Evolutionary conservation across 2,888 invertebrate species (phyloP).

Genomic region (Serripes groenlandicus): DNA sequence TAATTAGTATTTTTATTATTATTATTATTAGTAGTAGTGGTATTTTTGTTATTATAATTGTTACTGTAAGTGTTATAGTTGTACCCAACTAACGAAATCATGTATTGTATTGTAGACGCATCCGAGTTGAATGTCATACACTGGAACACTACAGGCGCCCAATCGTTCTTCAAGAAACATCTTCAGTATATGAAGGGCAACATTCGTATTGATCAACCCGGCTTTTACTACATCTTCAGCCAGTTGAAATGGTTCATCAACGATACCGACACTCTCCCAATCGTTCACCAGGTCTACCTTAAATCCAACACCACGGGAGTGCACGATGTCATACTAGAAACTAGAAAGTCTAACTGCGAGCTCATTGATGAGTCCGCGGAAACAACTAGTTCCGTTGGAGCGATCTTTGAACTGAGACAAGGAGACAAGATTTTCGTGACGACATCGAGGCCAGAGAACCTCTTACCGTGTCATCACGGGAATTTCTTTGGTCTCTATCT

Average conservation of each 20-base stretch:
- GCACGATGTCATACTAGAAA: conserved; percentile 8
- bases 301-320: not conserved
- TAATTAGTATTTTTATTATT: not conserved
- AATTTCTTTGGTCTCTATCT: conserved; percentile 27
- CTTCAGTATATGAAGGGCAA: conserved; percentile 6
- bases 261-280: not conserved
- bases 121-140: not conserved
- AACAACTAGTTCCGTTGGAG: conserved; percentile 22
- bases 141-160: not conserved
- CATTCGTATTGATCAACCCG: not conserved
- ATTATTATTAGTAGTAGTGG: not conserved
- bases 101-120: not conserved
- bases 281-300: not conserved
- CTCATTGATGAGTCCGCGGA: not conserved
- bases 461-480: conserved; percentile 12
- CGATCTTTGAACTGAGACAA: conserved; percentile 9
- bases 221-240: conserved; percentile 25
- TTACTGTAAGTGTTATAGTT: too few relatives aligned
- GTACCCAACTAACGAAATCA: too few relatives aligned
- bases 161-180: not conserved
- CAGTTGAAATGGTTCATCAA: conserved; percentile 15
- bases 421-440: conserved; percentile 21
- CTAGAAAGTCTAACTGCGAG: conserved; percentile 11
- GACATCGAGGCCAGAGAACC: not conserved
- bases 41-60: not conserved